Conservation (phyloP, 2,888 invertebrate genomes). For the Andrena fulva region DNA sequence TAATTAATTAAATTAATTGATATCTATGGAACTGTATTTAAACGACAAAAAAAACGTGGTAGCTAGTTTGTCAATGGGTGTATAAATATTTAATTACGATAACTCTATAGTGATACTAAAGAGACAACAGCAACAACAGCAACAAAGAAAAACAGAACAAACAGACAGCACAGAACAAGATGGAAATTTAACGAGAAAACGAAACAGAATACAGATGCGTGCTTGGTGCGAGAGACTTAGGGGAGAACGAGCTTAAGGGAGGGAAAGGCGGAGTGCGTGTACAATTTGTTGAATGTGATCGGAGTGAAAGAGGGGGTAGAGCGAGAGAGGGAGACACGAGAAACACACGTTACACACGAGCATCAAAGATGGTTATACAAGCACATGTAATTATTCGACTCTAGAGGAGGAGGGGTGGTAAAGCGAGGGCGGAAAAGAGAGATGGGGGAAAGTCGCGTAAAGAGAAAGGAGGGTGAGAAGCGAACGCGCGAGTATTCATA, state of each 20-base stretch:
- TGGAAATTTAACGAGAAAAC: conserved; percentile 14
- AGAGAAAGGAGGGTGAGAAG: conserved; percentile 23
- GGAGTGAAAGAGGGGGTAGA: conserved; percentile 28
- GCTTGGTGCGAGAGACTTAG: conserved; percentile 12
- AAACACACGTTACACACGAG: conserved; percentile 45
- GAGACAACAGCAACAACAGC: conserved; percentile 44
- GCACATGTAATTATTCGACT: conserved; percentile 63
- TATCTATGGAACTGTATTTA: conserved; percentile 83
- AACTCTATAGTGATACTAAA: conserved; percentile 75
- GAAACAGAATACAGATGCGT: conserved; percentile 8
- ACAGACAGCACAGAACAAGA: conserved; percentile 21
- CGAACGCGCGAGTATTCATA: conserved; percentile 46
- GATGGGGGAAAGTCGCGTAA: background rate
- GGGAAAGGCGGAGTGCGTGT: background rate
- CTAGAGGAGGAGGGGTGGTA: conserved; percentile 11
- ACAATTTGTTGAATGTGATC: background rate
- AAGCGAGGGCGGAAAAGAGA: conserved; percentile 34
- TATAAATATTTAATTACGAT: conserved; percentile 84
- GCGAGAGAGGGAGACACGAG: conserved; percentile 18
- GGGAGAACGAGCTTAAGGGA: conserved; percentile 20
- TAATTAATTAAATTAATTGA: conserved; percentile 83
- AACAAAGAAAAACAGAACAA: conserved; percentile 32
- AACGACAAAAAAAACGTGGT: conserved; percentile 82
- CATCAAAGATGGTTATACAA: conserved; percentile 52
- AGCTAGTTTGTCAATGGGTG: conserved; percentile 84